These are phyloP conservation scores for Planiliza haematocheilus DNA, from an alignment of 2,113 vertebrate species.

Conservation along the genomic window DNA sequence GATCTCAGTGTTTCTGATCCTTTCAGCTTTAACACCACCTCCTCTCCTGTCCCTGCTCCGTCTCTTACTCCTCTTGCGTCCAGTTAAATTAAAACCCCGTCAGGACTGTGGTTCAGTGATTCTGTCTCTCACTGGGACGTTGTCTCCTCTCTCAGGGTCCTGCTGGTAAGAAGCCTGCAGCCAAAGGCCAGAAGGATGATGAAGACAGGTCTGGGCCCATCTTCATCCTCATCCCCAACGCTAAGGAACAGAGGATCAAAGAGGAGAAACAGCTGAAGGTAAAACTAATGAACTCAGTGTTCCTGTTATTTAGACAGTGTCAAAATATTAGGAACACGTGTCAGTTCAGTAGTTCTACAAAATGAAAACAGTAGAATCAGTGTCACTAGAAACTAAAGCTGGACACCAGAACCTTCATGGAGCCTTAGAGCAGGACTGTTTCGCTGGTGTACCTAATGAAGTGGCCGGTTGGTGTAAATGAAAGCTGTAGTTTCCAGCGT, in stretches of 20 bases:
- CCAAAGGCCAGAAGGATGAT: constrained; percentile 92
- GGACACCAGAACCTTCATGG: no score
- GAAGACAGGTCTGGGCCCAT: constrained; percentile 94
- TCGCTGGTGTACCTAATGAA: no score
- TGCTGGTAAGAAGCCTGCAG: constrained; percentile 90
- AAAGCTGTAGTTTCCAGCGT: no score
- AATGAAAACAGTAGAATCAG: no score
- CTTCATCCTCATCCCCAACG: constrained; percentile 91
- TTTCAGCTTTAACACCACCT: constrained; percentile 3
- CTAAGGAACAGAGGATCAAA: constrained; percentile 96
- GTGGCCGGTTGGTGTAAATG: no score
- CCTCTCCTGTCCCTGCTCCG: constrained; percentile 15
- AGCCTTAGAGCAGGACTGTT: no score
- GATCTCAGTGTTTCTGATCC: constrained; percentile 8
- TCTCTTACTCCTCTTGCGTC: neutral
- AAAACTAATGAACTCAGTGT: no score
- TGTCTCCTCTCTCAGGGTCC: constrained; percentile 76
- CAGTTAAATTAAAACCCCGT: neutral
- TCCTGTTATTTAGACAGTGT: no score
- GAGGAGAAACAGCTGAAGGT: constrained; percentile 96
- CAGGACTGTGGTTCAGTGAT: no score
- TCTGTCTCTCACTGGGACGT: neutral
- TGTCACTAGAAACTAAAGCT: no score
- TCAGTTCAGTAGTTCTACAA: no score
- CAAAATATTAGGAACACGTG: no score